These are phyloP conservation scores for Coptodon bakossiorum DNA, from an alignment of 2,113 vertebrate species.

Conservation along the genomic window DNA sequence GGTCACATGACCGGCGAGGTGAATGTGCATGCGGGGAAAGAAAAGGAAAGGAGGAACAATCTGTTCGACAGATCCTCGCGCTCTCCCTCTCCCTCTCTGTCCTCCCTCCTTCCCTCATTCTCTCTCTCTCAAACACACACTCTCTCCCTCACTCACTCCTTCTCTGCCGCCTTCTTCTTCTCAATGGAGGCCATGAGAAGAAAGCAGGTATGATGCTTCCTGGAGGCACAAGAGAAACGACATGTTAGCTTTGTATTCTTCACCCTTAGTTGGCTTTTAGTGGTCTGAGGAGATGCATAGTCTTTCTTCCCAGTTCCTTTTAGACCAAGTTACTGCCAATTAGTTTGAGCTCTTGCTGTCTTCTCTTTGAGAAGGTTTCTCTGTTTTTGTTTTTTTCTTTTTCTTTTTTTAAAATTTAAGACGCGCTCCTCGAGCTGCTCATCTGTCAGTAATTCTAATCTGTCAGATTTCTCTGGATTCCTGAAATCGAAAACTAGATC, in stretches of 20 bases:
- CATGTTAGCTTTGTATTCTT: conserved; percentile 34
- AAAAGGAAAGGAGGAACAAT: conserved; percentile 70
- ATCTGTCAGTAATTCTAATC: not conserved
- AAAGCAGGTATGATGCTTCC: conserved; percentile 78
- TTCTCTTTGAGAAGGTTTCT: not conserved
- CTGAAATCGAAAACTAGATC: not conserved
- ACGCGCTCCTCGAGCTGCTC: not conserved
- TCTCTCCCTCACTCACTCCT: not conserved
- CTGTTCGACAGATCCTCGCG: conserved; percentile 55
- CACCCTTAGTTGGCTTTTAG: conserved; percentile 6
- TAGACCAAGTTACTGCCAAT: not conserved
- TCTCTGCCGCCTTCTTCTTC: conserved; percentile 53
- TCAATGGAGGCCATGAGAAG: conserved; percentile 71
- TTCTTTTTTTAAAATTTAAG: not conserved
- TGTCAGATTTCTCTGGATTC: not conserved
- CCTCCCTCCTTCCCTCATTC: not conserved
- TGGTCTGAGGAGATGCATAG: conserved; percentile 8
- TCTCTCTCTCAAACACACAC: not conserved
- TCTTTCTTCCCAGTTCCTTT: not conserved
- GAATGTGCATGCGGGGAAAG: conserved; percentile 68
- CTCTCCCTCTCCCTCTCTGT: not conserved
- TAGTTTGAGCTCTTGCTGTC: not conserved
- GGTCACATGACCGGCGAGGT: conserved; percentile 68
- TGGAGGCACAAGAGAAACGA: conserved; percentile 43
- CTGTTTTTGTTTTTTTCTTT: not conserved